These are phyloP conservation scores for Muscicapa comitata DNA, from an alignment of 2,797 vertebrate genomes.

Conservation along the genomic window DNA sequence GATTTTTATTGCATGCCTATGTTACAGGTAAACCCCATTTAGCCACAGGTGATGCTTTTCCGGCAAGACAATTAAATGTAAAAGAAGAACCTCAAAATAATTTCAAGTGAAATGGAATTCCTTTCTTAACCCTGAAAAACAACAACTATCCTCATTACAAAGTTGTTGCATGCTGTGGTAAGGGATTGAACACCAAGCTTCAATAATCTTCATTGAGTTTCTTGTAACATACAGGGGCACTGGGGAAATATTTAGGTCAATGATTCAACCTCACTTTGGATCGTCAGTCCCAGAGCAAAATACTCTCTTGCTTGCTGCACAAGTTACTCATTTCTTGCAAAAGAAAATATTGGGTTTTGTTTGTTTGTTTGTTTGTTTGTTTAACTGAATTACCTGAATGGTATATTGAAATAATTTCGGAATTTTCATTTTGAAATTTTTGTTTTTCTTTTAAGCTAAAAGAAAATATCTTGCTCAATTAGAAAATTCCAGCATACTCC, in stretches of 20 bases:
- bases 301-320: background rate
- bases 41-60: conserved; percentile 12
- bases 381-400: background rate
- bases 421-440: background rate
- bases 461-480: background rate
- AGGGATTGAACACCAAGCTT: background rate
- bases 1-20: background rate
- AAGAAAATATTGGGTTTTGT: background rate
- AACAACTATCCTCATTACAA: background rate
- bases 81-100: background rate
- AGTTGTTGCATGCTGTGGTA: background rate
- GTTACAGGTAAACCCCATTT: conserved; percentile 27
- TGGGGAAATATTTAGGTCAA: background rate
- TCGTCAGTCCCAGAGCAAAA: background rate
- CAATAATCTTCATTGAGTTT: background rate
- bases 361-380: background rate
- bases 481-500: background rate
- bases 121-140: background rate
- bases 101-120: background rate
- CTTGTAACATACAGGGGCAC: background rate
- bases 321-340: background rate
- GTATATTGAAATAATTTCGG: background rate
- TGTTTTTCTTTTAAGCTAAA: background rate
- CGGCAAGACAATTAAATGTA: background rate
- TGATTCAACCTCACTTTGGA: background rate